Conservation (phyloP, 2,888 invertebrate genomes). For the Mythimna albipuncta region DNA sequence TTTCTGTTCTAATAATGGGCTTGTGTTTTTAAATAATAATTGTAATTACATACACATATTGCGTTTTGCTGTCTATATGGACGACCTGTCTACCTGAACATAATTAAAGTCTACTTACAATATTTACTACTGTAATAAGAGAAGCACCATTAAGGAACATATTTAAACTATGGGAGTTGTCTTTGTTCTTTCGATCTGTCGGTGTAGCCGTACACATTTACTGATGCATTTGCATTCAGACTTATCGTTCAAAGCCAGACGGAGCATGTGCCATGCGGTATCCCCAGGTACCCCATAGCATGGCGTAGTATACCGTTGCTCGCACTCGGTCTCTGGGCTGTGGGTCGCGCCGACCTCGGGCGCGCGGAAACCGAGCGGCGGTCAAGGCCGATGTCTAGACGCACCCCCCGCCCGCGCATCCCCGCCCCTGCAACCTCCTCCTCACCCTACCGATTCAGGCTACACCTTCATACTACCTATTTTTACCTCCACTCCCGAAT, state of each 20-base stretch:
- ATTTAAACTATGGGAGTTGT: neutral
- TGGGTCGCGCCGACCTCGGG: constrained; percentile 84
- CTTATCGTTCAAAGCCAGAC: constrained; percentile 12
- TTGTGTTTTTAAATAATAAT: constrained; percentile 18
- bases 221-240: neutral
- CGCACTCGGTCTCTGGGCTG: constrained; percentile 86
- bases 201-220: neutral
- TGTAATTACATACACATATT: constrained; percentile 15
- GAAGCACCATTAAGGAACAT: neutral
- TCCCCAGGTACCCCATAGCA: constrained; percentile 33
- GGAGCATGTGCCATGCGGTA: constrained; percentile 23
- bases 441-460: constrained; percentile 64
- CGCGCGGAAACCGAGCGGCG: constrained; percentile 88
- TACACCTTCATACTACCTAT: constrained; percentile 76
- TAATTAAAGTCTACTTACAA: neutral
- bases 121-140: neutral
- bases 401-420: constrained; percentile 75
- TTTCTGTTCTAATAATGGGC: constrained; percentile 34
- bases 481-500: constrained; percentile 79
- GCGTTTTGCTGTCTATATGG: constrained; percentile 1
- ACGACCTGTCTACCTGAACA: constrained; percentile 10
- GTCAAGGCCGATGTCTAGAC: constrained; percentile 90
- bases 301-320: constrained; percentile 63
- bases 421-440: constrained; percentile 65
- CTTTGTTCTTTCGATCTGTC: neutral